These are phyloP conservation scores for Hyphantria cunea DNA, from an alignment of 1,140 invertebrate genomes.

Conservation along the genomic window DNA sequence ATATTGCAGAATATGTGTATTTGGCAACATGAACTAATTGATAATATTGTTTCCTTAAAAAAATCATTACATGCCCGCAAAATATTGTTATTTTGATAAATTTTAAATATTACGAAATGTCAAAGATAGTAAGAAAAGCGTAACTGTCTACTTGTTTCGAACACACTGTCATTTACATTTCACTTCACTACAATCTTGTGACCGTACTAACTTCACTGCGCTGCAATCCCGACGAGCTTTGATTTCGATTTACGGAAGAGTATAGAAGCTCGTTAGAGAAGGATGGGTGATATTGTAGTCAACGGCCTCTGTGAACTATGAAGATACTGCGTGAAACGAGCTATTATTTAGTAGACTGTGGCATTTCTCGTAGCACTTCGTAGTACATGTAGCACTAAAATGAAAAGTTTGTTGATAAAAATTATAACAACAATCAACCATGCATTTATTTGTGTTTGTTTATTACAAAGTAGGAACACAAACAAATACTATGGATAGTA, in stretches of 20 bases:
- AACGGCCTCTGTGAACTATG: constrained; percentile 72
- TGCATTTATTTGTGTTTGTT: too few species aligned
- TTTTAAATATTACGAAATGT: neutral
- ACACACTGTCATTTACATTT: constrained; percentile 51
- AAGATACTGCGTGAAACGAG: constrained; percentile 60
- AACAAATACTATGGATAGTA: too few species aligned
- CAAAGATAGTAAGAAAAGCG: neutral
- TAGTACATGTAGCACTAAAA: constrained; percentile 38
- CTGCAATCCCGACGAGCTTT: constrained; percentile 77
- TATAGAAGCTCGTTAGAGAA: constrained; percentile 59
- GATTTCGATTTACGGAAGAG: constrained; percentile 81
- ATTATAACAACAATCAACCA: too few species aligned
- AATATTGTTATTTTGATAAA: constrained; percentile 7
- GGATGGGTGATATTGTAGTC: constrained; percentile 66
- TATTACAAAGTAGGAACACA: too few species aligned
- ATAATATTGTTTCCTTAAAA: too few species aligned
- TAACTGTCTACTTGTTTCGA: constrained; percentile 41
- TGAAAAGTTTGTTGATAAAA: constrained; percentile 19
- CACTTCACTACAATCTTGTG: constrained; percentile 50
- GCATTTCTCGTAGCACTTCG: constrained; percentile 46
- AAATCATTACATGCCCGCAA: neutral
- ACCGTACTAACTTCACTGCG: constrained; percentile 63
- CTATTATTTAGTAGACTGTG: constrained; percentile 55
- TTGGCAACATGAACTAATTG: too few species aligned
- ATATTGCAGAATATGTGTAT: neutral